Base-by-base conservation (phyloP, 2,888 invertebrate genomes). In the Apamea epomidion region DNA sequence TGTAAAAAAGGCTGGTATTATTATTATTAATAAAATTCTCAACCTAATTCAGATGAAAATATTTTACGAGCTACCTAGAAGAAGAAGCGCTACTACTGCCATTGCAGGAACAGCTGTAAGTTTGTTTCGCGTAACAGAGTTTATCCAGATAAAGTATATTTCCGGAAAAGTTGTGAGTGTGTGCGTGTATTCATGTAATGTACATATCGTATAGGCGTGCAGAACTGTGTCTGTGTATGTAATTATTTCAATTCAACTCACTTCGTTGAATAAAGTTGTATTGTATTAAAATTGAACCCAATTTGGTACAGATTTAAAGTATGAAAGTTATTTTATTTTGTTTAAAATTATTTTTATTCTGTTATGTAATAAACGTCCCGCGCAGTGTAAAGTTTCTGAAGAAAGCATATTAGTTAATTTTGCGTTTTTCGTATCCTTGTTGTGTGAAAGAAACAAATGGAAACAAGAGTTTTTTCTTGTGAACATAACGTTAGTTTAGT, bases 391-490 rank as follows among this genome's bases (percentile, higher is more conserved):
- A 88, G 89, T 88, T 90, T 84, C 67, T 76, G 21, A 79, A 86
- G 37, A 80, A 82, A 86, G 74, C 69, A 42, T 80, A 77, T 10
- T 83, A 80, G 37, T 62, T 76, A 81, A 75, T 74, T 77, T 76
- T 81, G 74, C 67, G 82, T 81, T 83, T 84, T 80, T 80, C 78
- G 67, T 74, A 80, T 87, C 69, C 78, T 84, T 83, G 80, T 83
- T 82, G 79, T 81, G 76, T 80, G 69, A 58, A 70, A 14, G 72
- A 71, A 51, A 71, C 71, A 71, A 71, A 67, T 72, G 65, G 79
- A 83, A 85, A 87, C 79, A 85, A 80, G 78, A 86, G 74, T 90
- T 90, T 81, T 89, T 88, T 90, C 80, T 81, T 85, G 64, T 67
- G 73, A 87, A 83, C 79, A 67, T 88, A 74, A 62, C 74, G 62